A percentile compares a stretch with the other conserved stretches of the same genome.
phyloP scores from a whole-genome alignment of 2,113 vertebrate species.

The Pteronura brasiliensis region DNA sequence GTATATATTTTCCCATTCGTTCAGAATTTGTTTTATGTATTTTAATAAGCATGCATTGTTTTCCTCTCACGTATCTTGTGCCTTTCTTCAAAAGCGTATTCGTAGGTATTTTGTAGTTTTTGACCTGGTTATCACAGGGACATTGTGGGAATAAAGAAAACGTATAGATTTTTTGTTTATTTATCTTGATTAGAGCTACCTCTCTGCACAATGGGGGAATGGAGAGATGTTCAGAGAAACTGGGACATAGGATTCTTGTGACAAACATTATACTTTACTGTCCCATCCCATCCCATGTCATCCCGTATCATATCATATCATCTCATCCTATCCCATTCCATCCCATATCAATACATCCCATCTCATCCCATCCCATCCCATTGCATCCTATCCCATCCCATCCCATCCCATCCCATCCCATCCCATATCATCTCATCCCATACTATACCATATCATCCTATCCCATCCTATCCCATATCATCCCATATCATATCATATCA shows the following conservation, averaged over 20 bases:
- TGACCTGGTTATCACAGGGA: background rate
- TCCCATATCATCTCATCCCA: too few relatives aligned
- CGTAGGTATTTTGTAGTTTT: background rate
- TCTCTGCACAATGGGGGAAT: background rate
- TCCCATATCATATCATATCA: too few relatives aligned
- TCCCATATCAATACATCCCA: too few relatives aligned
- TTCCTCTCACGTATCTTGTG: background rate
- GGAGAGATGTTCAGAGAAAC: background rate
- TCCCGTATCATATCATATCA: too few relatives aligned
- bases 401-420: too few relatives aligned
- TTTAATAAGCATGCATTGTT: background rate
- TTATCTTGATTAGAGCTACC: background rate
- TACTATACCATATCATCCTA: too few relatives aligned
- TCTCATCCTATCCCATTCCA: too few relatives aligned
- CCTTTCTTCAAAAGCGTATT: background rate
- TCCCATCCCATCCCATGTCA: background rate
- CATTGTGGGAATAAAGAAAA: background rate
- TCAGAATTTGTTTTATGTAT: slow-evolving; percentile 20
- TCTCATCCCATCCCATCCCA: too few relatives aligned
- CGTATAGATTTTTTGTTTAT: background rate
- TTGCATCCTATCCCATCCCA: too few relatives aligned
- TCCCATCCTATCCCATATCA: too few relatives aligned
- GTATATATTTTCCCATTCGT: background rate
- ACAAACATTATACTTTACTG: background rate
- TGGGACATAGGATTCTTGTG: background rate